Conservation (phyloP, 2,888 invertebrate genomes). For the Chromoteleia sp. region DNA sequence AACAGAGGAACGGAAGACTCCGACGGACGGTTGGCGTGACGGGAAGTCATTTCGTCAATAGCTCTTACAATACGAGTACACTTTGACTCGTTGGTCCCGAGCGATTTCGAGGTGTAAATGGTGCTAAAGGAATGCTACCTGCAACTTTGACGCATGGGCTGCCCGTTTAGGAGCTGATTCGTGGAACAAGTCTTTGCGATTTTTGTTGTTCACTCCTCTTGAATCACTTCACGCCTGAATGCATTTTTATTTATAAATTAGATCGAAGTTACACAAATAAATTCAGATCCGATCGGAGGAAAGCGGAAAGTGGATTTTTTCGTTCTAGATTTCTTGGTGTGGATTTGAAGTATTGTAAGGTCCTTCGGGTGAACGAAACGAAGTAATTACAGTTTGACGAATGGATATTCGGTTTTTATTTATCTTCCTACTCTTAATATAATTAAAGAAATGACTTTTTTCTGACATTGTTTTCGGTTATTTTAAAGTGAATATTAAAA, state of each 20-base stretch:
- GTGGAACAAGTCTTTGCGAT: constrained; percentile 42
- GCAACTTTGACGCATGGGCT: constrained; percentile 60
- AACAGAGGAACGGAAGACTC: constrained; percentile 68
- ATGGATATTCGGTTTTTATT: too few species aligned
- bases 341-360: neutral
- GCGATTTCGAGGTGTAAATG: constrained; percentile 71
- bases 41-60: constrained; percentile 72
- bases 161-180: constrained; percentile 51
- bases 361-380: too few species aligned
- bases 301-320: neutral
- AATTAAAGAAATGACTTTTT: too few species aligned
- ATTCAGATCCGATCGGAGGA: neutral
- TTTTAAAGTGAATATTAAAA: too few species aligned
- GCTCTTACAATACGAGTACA: constrained; percentile 65
- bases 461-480: too few species aligned
- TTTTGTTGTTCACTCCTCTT: constrained; percentile 42
- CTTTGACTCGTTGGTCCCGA: constrained; percentile 51
- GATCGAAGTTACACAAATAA: constrained; percentile 27
- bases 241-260: constrained; percentile 60
- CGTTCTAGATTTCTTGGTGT: neutral
- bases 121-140: constrained; percentile 70
- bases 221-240: constrained; percentile 10
- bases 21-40: constrained; percentile 70
- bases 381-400: too few species aligned
- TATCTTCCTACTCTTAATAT: too few species aligned